phyloP scores from a whole-genome alignment of 1,140 invertebrate genomes.

The Anastrepha obliqua region DNA sequence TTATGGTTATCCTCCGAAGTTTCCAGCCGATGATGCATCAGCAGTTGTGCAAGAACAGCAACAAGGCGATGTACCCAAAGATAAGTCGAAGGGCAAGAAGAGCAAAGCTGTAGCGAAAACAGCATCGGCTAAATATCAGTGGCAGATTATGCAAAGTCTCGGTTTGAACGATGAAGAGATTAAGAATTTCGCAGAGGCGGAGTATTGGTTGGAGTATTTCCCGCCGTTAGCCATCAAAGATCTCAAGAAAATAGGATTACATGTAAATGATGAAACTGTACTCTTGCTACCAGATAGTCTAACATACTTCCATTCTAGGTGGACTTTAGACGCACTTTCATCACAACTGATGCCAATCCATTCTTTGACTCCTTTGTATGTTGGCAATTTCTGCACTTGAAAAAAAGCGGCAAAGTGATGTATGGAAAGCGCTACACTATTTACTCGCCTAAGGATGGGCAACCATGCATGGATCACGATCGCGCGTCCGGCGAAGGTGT shows the following conservation, averaged over 20 bases:
- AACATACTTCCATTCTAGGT: constrained; percentile 78
- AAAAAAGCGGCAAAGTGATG: constrained; percentile 90
- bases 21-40: constrained; percentile 81
- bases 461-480: constrained; percentile 99
- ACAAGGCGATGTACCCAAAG: constrained; percentile 83
- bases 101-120: constrained; percentile 98
- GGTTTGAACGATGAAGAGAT: constrained; percentile 95
- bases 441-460: constrained; percentile 96
- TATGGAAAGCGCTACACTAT: constrained; percentile 99
- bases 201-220: constrained; percentile 97
- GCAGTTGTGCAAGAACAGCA: constrained; percentile 75
- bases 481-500: constrained; percentile 96
- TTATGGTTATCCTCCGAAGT: constrained; percentile 95
- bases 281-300: neutral
- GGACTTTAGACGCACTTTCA: constrained; percentile 97
- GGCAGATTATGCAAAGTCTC: constrained; percentile 98
- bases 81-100: constrained; percentile 99
- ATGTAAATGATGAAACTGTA: constrained; percentile 79
- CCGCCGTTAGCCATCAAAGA: constrained; percentile 92
- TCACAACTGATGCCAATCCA: constrained; percentile 98
- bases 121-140: constrained; percentile 94
- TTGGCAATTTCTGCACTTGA: constrained; percentile 97
- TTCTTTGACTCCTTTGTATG: constrained; percentile 98
- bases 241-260: constrained; percentile 90
- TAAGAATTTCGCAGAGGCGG: constrained; percentile 91